Conservation (phyloP, 2,113 vertebrate genomes). For the Etheostoma cragini region DNA sequence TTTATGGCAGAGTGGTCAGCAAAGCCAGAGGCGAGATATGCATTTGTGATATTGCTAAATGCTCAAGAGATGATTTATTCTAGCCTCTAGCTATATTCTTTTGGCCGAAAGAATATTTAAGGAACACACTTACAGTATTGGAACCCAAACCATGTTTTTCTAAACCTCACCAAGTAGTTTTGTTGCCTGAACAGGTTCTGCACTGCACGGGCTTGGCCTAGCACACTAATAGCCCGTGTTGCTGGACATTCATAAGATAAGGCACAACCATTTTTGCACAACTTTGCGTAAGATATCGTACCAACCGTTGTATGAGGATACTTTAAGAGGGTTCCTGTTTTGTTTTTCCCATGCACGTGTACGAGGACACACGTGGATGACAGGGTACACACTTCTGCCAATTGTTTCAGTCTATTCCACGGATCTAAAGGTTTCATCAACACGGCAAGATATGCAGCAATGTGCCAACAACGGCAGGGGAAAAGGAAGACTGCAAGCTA, state of each 20-base stretch:
- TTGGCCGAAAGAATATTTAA: neutral
- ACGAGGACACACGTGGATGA: neutral
- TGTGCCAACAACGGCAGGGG: too few relatives aligned
- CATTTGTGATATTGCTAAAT: neutral
- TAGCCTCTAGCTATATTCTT: neutral
- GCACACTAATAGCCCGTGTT: too few relatives aligned
- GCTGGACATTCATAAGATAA: too few relatives aligned
- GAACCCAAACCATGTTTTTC: too few relatives aligned
- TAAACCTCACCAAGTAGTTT: too few relatives aligned
- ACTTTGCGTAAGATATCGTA: too few relatives aligned
- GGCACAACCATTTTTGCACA: too few relatives aligned
- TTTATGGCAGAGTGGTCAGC: neutral
- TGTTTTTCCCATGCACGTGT: neutral
- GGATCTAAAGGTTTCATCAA: neutral
- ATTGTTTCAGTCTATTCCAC: neutral
- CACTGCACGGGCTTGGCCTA: too few relatives aligned
- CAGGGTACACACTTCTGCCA: neutral
- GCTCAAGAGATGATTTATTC: neutral
- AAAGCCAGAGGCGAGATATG: neutral
- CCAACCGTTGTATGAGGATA: too few relatives aligned
- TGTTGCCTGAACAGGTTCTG: too few relatives aligned
- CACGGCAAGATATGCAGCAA: neutral
- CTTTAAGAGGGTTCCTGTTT: neutral
- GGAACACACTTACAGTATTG: too few relatives aligned
- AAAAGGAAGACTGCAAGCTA: neutral